Conservation (phyloP, 1,140 invertebrate species). For the Drosophila neocordata region DNA sequence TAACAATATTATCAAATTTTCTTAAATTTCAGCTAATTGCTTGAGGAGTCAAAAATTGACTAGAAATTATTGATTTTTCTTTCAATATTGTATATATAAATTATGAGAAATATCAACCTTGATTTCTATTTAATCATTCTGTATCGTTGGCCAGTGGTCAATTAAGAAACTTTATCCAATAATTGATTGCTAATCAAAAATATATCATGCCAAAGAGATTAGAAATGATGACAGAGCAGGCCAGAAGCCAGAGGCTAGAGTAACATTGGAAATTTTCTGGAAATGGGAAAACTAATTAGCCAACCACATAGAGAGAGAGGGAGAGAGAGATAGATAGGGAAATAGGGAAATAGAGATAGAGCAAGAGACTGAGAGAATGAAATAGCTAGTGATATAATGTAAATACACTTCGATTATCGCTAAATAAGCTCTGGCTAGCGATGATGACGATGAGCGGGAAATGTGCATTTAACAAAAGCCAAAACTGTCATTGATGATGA, state of each 20-base stretch:
- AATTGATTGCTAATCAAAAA: constrained; percentile 18
- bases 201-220: constrained; percentile 5
- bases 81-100: too few species aligned
- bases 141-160: neutral
- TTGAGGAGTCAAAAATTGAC: too few species aligned
- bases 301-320: neutral
- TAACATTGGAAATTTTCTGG: constrained; percentile 10
- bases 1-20: too few species aligned
- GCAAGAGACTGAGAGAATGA: too few species aligned
- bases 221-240: neutral
- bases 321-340: neutral
- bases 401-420: constrained; percentile 68
- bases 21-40: too few species aligned
- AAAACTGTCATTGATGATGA: constrained; percentile 32
- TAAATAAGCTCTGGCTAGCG: constrained; percentile 56
- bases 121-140: neutral
- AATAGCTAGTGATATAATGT: constrained; percentile 38
- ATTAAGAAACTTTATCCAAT: neutral
- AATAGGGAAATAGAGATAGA: neutral
- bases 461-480: constrained; percentile 48
- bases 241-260: neutral
- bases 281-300: constrained; percentile 61
- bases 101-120: too few species aligned
- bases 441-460: constrained; percentile 30
- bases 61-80: too few species aligned